phyloP scores from a whole-genome alignment of 2,113 vertebrate genomes.

The Steatornis caripensis region DNA sequence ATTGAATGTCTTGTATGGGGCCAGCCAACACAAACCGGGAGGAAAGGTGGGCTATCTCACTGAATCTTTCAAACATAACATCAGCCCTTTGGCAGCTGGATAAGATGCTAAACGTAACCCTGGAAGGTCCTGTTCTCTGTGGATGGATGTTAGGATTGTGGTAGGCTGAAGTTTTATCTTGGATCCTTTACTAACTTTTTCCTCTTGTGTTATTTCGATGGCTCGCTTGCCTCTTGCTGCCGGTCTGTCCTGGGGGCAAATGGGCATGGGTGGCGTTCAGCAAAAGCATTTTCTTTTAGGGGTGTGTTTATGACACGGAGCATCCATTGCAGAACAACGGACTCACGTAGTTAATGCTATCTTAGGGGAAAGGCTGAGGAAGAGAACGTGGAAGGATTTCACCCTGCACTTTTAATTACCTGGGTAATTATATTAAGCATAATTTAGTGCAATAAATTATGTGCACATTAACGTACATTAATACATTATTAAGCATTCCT shows the following conservation, averaged over 20 bases:
- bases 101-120: background rate
- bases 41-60: background rate
- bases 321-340: background rate
- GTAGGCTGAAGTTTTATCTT: background rate
- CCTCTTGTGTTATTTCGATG: background rate
- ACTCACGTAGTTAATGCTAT: accelerated
- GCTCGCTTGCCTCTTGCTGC: background rate
- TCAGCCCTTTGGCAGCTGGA: background rate
- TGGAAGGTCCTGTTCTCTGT: background rate
- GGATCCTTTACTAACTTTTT: background rate
- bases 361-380: background rate
- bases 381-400: background rate
- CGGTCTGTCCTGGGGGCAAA: accelerated
- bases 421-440: background rate
- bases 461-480: background rate
- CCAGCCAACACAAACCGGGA: background rate
- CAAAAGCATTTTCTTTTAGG: background rate
- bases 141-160: background rate
- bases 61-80: background rate
- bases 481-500: background rate
- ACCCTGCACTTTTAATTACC: background rate
- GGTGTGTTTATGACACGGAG: accelerated
- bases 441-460: background rate
- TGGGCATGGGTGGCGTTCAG: background rate
- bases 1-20: background rate